Evolutionary conservation across 1,140 invertebrate genomes (phyloP).

Genomic region (Lasioglossum albipes): DNA sequence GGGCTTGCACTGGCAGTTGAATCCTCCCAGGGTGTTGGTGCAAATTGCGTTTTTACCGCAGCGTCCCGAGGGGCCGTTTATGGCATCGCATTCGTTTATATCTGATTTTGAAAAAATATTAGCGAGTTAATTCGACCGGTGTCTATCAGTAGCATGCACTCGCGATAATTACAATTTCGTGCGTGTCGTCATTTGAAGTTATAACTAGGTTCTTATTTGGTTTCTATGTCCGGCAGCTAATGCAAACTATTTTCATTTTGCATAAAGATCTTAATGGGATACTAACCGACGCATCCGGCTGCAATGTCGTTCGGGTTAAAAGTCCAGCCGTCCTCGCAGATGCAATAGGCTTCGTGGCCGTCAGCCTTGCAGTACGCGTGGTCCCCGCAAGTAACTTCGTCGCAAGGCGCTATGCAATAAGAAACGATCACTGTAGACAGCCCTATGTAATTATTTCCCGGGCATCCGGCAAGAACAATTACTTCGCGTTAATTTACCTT

Average conservation of each 20-base stretch:
- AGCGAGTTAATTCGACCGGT: too few species aligned
- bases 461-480: background rate
- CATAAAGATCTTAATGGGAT: too few species aligned
- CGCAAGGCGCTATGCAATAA: constrained; percentile 87
- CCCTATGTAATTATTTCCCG: background rate
- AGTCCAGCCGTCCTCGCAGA: constrained; percentile 96
- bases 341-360: constrained; percentile 93
- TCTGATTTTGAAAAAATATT: constrained; percentile 79
- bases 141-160: too few species aligned
- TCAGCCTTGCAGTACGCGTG: constrained; percentile 95
- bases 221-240: too few species aligned
- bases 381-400: constrained; percentile 92
- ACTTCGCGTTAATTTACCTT: constrained; percentile 79
- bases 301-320: constrained; percentile 93
- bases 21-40: constrained; percentile 89
- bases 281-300: constrained; percentile 90
- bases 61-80: constrained; percentile 87
- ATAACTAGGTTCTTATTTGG: too few species aligned
- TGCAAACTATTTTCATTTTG: too few species aligned
- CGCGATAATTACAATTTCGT: too few species aligned
- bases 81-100: constrained; percentile 94
- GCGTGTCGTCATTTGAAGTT: too few species aligned
- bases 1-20: constrained; percentile 88
- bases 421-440: background rate
- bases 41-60: constrained; percentile 93